These are phyloP conservation scores for Philaethria dido DNA, from an alignment of 2,888 invertebrate species.

Conservation along the genomic window DNA sequence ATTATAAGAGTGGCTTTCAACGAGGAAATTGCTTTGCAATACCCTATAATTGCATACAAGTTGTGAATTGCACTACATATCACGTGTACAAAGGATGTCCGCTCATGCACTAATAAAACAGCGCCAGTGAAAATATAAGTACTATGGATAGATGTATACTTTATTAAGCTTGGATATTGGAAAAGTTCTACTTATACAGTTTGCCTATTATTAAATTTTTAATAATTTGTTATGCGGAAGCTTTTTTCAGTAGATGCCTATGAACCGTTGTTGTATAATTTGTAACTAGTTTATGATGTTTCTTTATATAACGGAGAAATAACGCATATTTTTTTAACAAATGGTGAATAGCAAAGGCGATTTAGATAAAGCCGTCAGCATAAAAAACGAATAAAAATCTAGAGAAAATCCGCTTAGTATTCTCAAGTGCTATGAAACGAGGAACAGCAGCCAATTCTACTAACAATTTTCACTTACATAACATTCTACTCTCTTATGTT, in stretches of 20 bases:
- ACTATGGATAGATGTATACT: slow-evolving; percentile 6
- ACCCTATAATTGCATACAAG: slow-evolving; percentile 23
- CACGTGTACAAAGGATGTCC: slow-evolving; percentile 20
- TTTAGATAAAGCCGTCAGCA: neutral
- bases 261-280: neutral
- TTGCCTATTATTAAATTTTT: neutral
- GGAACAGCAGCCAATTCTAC: neutral
- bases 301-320: neutral
- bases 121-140: slow-evolving; percentile 1
- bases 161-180: neutral
- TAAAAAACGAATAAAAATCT: neutral
- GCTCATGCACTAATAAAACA: slow-evolving; percentile 28
- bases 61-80: slow-evolving; percentile 13
- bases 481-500: no score
- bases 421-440: neutral
- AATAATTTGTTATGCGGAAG: neutral
- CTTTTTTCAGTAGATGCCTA: neutral
- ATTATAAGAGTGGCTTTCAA: slow-evolving; percentile 29
- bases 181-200: slow-evolving; percentile 1
- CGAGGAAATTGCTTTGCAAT: slow-evolving; percentile 35
- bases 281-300: neutral
- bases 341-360: neutral
- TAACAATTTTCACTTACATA: neutral
- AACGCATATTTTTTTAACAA: neutral
- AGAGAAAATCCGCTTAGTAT: neutral